Evolutionary conservation across 2,797 vertebrate genomes (phyloP), one percentile per base, ranked within the genome.

Genomic region (Hafferia zeledoni): DNA sequence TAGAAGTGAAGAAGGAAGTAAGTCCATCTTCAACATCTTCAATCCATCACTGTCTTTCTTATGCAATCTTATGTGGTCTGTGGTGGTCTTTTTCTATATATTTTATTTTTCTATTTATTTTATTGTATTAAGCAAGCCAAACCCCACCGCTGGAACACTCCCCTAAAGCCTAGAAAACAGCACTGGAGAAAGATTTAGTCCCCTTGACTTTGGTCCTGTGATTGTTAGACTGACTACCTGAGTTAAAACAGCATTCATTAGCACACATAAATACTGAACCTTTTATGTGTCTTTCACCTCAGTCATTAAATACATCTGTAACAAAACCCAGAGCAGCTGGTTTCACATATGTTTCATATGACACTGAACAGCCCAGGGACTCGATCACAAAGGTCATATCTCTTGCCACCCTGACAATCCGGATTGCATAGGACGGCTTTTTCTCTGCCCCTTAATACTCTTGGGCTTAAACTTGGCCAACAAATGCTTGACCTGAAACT

Each of bases 371-470:
- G 55, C 27, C 47, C 59, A 89, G 59, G n/a, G 67, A 46, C 78
- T 55, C 2, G 0, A 33, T 60, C 31, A 52, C 31, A 67, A 80
- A 41, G 37, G 31, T 76, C 4, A 0, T 28, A 19, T 25, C 56
- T 86, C 41, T 78, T 84, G 63, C 37, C 44, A 67, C 17, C 25
- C 33, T 65, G 63, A 63, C 11, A 50, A 72, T 35, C 28, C 22
- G 53, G 33, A 37, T 52, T 31, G 4, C 16, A 19, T 1, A 39
- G 46, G 5, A 64, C 7, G 79, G 70, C 6, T 86, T 88, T 87
- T 75, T 31, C 43, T 46, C 37, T 82, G 41, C 10, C 39, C 25
- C 31, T 59, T 52, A 70, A 50, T 67, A 19, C 33, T 83, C 19
- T 49, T 56, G 47, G 56, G 31, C 30, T 24, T 87, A 50, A 53